Evolutionary conservation across 2,113 vertebrate species (phyloP), one percentile per base, ranked within the genome.

Genomic region (Neogobius melanostomus): DNA sequence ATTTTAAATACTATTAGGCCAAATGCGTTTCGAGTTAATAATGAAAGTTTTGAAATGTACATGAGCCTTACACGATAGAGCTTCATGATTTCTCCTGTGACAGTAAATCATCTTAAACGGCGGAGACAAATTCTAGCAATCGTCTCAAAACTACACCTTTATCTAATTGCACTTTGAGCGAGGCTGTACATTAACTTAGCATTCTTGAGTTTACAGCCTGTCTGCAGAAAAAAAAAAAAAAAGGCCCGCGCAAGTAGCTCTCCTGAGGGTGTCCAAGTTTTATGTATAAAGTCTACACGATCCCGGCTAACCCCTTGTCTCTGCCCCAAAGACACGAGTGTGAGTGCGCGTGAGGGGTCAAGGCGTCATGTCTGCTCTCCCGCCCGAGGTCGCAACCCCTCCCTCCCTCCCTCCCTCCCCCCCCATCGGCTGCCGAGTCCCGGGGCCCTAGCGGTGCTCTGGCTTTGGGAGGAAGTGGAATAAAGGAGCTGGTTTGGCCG

Each of bases 241-340:
- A n/a, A 7, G 42, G 59, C 83, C 81, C 72, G 75, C 68, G 64
- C 48, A 74, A 21, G 66, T 52, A 74, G 77, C 74, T 81, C 79
- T 91, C 90, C 90, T 84, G 77, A 72, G 91, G 91, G 83, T 66
- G 73, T 84, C 70, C 50, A 73, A 87, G 81, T 89, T 73, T 21
- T 56, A 36, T 36, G 66, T 16, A 84, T 85, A 83, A 88, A 88
- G 91, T 91, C 85, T 89, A 89, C 85, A 78, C 75, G 76, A 87
- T 82, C 81, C 78, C 82, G 83, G 81, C 86, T 87, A 82, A 61
- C 59, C 79, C 75, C 73, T 48, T 77, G 85, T 81, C 87, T 90
- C 85, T 92, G 91, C 91, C 92, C 91, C 91, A 88, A 88, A 91
- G 92, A 93, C 89, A 92, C 90, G 52, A 91, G 85, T 87, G 86